Evolutionary conservation across 2,113 vertebrate species (phyloP).

Genomic region (Eulemur macaco): DNA sequence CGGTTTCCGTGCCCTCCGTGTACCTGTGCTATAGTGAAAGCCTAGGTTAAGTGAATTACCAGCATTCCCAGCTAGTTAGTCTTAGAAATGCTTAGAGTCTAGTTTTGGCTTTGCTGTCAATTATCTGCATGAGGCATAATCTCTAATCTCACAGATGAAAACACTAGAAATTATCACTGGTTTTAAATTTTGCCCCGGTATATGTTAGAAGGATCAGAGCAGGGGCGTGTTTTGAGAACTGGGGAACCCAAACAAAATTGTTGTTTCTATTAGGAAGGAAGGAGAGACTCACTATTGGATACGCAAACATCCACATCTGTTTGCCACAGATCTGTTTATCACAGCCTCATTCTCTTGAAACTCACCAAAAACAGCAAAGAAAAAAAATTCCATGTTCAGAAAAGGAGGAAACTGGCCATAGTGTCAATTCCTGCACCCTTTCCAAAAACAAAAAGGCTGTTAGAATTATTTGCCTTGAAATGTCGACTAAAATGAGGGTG

Average conservation of each 20-base stretch:
- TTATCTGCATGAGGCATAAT: not conserved
- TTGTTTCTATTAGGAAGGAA: not conserved
- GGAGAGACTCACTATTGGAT: not conserved
- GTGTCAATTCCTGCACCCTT: no score
- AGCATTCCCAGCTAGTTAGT: no score
- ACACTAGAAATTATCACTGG: not conserved
- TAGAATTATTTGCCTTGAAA: not conserved
- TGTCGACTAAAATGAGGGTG: not conserved
- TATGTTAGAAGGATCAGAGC: not conserved
- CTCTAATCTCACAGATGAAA: not conserved
- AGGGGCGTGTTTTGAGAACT: not conserved
- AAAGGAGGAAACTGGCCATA: not conserved
- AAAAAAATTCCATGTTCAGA: not conserved
- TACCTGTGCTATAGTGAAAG: accelerated
- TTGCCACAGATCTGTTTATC: not conserved
- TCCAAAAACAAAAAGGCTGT: not conserved
- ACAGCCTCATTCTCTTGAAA: not conserved
- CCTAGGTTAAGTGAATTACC: not conserved
- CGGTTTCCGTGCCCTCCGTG: accelerated
- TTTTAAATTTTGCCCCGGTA: not conserved
- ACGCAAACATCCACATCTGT: accelerated
- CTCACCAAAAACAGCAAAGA: not conserved
- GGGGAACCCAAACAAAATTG: not conserved
- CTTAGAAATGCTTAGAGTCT: not conserved
- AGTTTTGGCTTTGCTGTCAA: not conserved